Percentiles rank a stretch among this genome's conserved stretches.
phyloP scores from a whole-genome alignment of 2,113 vertebrate species.

The Donacobius atricapilla region DNA sequence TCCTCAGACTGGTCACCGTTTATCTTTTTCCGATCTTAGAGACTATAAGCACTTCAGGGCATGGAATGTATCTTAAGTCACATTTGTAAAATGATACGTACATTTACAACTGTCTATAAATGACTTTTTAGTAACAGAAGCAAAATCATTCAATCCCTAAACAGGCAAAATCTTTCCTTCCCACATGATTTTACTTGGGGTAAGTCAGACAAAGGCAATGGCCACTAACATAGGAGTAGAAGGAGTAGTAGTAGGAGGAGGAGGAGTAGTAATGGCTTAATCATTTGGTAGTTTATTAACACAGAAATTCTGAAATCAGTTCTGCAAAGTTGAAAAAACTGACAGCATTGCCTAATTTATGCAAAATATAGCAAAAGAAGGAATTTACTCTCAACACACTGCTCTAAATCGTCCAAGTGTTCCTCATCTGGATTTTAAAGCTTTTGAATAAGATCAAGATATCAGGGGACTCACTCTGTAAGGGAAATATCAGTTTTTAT shows the following conservation, averaged over 20 bases:
- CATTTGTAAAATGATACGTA: neutral
- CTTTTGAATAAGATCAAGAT: neutral
- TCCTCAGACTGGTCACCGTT: neutral
- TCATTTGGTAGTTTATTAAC: neutral
- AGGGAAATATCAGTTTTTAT: constrained; percentile 5
- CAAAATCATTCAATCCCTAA: neutral
- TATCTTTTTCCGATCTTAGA: neutral
- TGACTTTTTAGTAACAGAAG: neutral
- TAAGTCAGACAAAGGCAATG: neutral
- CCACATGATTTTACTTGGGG: neutral
- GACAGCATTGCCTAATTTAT: neutral
- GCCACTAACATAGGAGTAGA: neutral
- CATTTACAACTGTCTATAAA: neutral
- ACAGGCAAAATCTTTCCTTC: neutral
- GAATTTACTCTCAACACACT: neutral
- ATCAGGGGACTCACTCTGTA: neutral
- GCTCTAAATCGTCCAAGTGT: neutral
- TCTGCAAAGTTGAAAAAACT: neutral
- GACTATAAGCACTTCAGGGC: neutral
- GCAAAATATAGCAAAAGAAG: neutral
- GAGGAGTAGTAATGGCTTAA: neutral
- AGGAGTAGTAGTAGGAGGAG: neutral
- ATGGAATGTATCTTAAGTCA: neutral
- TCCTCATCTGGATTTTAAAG: neutral
- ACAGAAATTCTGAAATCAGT: neutral